phyloP scores from a whole-genome alignment of 2,797 vertebrate species.

The Tamandua tetradactyla region DNA sequence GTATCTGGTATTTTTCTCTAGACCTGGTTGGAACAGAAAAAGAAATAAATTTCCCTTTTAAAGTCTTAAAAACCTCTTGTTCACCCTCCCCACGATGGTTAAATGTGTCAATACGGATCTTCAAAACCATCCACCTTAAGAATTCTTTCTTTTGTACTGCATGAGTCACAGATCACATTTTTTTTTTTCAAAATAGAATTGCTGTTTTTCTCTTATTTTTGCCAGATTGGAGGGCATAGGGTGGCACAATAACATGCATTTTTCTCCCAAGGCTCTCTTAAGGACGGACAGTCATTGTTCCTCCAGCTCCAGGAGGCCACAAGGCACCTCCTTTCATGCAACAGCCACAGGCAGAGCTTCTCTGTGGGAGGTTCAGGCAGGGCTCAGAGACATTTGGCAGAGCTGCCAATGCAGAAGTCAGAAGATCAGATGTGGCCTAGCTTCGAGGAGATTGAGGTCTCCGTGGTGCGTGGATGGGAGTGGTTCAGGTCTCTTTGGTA shows the following conservation, averaged over 20 bases:
- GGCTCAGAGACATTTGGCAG: not conserved
- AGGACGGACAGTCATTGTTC: not conserved
- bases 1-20: not conserved
- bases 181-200: not conserved
- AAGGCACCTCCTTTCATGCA: not conserved
- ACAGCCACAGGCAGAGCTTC: not conserved
- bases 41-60: not conserved
- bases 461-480: not conserved
- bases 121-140: not conserved
- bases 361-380: not conserved
- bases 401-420: not conserved
- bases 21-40: not conserved
- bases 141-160: not conserved
- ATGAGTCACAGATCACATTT: constrained; percentile 35
- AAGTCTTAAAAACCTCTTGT: not conserved
- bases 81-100: not conserved
- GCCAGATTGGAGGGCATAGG: not conserved
- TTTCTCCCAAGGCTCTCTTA: not conserved
- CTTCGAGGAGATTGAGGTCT: constrained; percentile 52
- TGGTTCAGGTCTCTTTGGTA: not conserved
- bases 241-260: not conserved
- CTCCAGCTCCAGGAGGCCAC: not conserved
- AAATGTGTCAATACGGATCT: not conserved
- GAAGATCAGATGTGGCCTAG: constrained; percentile 35
- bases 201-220: not conserved